A percentile compares a stretch with the other conserved stretches of the same genome.
Conservation (phyloP, 2,888 invertebrate species). For the Schizotus pectinicornis region DNA sequence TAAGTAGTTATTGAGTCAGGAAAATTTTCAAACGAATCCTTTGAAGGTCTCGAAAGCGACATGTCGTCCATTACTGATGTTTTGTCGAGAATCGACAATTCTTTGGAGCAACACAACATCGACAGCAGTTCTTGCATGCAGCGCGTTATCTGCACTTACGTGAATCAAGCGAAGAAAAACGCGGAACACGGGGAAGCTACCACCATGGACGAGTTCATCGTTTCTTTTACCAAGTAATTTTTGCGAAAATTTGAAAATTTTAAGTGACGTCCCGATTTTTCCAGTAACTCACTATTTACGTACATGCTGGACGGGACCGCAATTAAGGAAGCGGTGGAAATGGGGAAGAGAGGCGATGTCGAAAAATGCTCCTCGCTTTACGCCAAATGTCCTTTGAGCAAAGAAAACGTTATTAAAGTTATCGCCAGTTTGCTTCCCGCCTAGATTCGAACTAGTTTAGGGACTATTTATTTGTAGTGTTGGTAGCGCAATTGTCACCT, state of each 20-base stretch:
- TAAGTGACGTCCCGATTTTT: slow-evolving; percentile 41
- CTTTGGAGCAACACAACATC: slow-evolving; percentile 71
- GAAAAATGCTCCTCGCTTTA: slow-evolving; percentile 68
- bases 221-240: slow-evolving; percentile 67
- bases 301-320: slow-evolving; percentile 76
- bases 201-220: slow-evolving; percentile 68
- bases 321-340: slow-evolving; percentile 72
- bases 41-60: slow-evolving; percentile 53
- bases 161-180: slow-evolving; percentile 72
- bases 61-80: slow-evolving; percentile 67
- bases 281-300: slow-evolving; percentile 71
- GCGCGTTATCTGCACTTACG: slow-evolving; percentile 73
- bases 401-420: slow-evolving; percentile 70
- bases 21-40: not conserved
- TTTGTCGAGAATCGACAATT: slow-evolving; percentile 69
- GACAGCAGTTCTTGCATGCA: slow-evolving; percentile 76
- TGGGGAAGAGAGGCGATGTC: slow-evolving; percentile 63
- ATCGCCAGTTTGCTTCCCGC: slow-evolving; percentile 71
- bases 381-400: slow-evolving; percentile 71
- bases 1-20: slow-evolving; percentile 42
- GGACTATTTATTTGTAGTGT: slow-evolving; percentile 8
- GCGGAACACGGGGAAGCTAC: slow-evolving; percentile 67
- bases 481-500: slow-evolving; percentile 12
- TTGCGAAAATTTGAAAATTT: slow-evolving; percentile 4
- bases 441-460: not conserved